A percentile compares a stretch with the other conserved stretches of the same genome.
Evolutionary conservation across 1,140 invertebrate genomes (phyloP).

Genomic region (Drosophila melanica): DNA sequence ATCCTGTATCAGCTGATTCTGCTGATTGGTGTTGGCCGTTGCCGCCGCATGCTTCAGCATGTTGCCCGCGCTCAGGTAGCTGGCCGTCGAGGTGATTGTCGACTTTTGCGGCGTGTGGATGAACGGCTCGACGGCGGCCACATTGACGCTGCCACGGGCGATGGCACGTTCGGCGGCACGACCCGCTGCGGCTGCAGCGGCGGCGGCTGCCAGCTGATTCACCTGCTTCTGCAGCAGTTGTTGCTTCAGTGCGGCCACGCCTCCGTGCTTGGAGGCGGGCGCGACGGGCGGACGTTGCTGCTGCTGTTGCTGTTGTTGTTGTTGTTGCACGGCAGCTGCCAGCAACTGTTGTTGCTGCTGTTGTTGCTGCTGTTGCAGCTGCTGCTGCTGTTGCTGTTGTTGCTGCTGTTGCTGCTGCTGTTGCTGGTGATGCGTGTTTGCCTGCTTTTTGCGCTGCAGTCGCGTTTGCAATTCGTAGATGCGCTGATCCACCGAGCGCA

Average conservation of each 20-base stretch:
- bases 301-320: conserved; percentile 42
- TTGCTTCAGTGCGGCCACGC: conserved; percentile 77
- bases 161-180: conserved; percentile 61
- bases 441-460: conserved; percentile 92
- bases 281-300: conserved; percentile 45
- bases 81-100: conserved; percentile 70
- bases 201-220: conserved; percentile 67
- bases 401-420: conserved; percentile 64
- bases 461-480: conserved; percentile 97
- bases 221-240: conserved; percentile 78
- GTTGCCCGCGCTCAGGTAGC: conserved; percentile 63
- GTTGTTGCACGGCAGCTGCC: conserved; percentile 40
- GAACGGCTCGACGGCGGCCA: conserved; percentile 95
- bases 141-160: conserved; percentile 87
- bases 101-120: conserved; percentile 90
- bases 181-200: conserved; percentile 65
- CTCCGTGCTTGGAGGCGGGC: conserved; percentile 50
- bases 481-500: conserved; percentile 94
- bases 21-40: conserved; percentile 77
- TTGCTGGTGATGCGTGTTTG: conserved; percentile 83
- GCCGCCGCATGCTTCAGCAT: conserved; percentile 75
- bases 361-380: conserved; percentile 52
- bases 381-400: conserved; percentile 50
- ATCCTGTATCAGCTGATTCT: conserved; percentile 81
- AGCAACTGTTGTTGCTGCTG: conserved; percentile 49